Percentiles rank a stretch among this genome's conserved stretches.
phyloP scores from a whole-genome alignment of 2,888 invertebrate species.

The Tetanocera ferruginea region DNA sequence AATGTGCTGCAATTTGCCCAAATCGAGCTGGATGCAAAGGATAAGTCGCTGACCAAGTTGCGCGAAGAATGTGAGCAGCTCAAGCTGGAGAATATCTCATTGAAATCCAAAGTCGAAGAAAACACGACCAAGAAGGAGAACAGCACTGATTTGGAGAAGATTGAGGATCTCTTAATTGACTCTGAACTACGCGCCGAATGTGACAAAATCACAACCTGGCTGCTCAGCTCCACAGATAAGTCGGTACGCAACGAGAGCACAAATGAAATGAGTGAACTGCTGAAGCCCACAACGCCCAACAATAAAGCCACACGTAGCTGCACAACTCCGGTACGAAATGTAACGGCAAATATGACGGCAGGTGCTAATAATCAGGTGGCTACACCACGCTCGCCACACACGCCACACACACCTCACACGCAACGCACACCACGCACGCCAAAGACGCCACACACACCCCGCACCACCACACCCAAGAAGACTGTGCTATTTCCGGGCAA shows the following conservation, averaged over 20 bases:
- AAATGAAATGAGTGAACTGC: slow-evolving; percentile 60
- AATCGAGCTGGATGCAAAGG: slow-evolving; percentile 68
- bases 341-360: slow-evolving; percentile 17
- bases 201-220: slow-evolving; percentile 67
- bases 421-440: slow-evolving; percentile 54
- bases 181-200: slow-evolving; percentile 65
- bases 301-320: slow-evolving; percentile 47
- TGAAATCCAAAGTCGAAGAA: slow-evolving; percentile 65
- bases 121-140: slow-evolving; percentile 58
- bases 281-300: slow-evolving; percentile 58
- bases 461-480: slow-evolving; percentile 67
- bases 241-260: slow-evolving; percentile 60
- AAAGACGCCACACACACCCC: slow-evolving; percentile 58
- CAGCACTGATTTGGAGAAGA: slow-evolving; percentile 64
- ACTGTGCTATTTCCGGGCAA: slow-evolving; percentile 67
- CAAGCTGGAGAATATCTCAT: slow-evolving; percentile 67
- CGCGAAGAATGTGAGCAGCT: slow-evolving; percentile 68
- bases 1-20: slow-evolving; percentile 69
- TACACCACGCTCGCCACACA: slow-evolving; percentile 44
- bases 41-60: slow-evolving; percentile 62
- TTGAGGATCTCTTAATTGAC: slow-evolving; percentile 63
- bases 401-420: slow-evolving; percentile 53
- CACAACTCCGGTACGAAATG: slow-evolving; percentile 48
- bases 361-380: slow-evolving; percentile 33
- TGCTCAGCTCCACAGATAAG: slow-evolving; percentile 59